Conservation (phyloP, 2,888 invertebrate species). For the Phyto melanocephala region DNA sequence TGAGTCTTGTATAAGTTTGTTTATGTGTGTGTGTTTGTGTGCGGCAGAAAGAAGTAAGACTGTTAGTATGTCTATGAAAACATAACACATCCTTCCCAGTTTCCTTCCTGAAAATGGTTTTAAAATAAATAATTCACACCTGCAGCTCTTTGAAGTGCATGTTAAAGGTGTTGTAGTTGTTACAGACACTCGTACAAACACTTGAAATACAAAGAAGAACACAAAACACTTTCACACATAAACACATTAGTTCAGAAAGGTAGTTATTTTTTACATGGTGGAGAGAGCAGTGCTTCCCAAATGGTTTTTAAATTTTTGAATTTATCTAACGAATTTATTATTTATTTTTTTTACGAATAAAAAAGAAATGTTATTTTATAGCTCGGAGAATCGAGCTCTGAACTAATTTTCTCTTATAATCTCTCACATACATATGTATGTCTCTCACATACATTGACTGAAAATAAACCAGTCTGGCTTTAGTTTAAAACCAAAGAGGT, state of each 20-base stretch:
- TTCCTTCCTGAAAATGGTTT: slow-evolving; percentile 68
- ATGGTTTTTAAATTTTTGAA: too few relatives aligned
- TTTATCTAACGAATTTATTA: too few relatives aligned
- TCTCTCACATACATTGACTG: too few relatives aligned
- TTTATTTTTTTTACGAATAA: too few relatives aligned
- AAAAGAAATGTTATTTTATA: too few relatives aligned
- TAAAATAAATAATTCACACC: slow-evolving; percentile 78
- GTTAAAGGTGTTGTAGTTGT: slow-evolving; percentile 54
- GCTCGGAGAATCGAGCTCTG: too few relatives aligned
- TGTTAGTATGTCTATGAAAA: not conserved
- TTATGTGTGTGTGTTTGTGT: not conserved
- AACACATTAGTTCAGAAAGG: not conserved
- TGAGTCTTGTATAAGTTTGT: not conserved
- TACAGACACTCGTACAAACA: slow-evolving; percentile 34
- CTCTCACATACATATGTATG: too few relatives aligned
- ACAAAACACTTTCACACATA: not conserved
- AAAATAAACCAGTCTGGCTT: too few relatives aligned
- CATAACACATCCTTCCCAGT: slow-evolving; percentile 57
- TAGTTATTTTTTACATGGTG: not conserved
- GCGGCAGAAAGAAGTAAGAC: not conserved
- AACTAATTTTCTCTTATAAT: too few relatives aligned
- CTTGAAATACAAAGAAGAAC: slow-evolving; percentile 32
- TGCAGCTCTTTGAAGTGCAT: slow-evolving; percentile 69
- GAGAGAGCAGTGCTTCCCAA: too few relatives aligned
- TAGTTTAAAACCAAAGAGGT: too few relatives aligned